Evolutionary conservation across 2,113 vertebrate genomes (phyloP), one percentile per base, ranked within the genome.

Genomic region (Turdus rufiventris): DNA sequence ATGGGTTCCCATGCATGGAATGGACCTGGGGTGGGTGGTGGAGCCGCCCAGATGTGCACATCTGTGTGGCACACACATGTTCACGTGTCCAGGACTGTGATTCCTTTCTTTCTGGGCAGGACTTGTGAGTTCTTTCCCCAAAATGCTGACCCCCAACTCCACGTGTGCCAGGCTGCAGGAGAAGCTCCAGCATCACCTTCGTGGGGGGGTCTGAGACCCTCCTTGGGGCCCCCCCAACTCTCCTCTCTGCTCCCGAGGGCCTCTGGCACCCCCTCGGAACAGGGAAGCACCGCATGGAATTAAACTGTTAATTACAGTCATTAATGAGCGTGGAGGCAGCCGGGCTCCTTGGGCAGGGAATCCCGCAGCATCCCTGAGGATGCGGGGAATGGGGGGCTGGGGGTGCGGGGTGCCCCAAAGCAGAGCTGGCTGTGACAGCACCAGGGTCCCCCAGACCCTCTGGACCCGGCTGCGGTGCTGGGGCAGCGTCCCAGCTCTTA

Each of bases 231-330:
- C 40, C 43, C 56, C n/a, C 73, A 58, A 16, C 7, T 29, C 61
- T 24, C 12, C 18, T 2, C 18, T 43, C 72, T 26, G 21, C 45
- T 68, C 45, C 72, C 14, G 18, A 60, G 45, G 54, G 48, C 23
- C 54, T 47, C 54, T 16, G 63, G 38, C 73, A 63, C 45, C 82
- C 16, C 28, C 40, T 10, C 0, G 1, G 65, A 48, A 45, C 65
- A 47, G 45, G 71, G 68, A 89, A 87, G 43, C 47, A 10, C 19
- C 2, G 21, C 42, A 6, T 15, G 28, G 73, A 78, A 89, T 86
- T 65, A 85, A 88, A 86, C 53, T 89, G 94, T 91, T 97, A 94
- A 97, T 97, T 95, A 86, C 72, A 72, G 3, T 70, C 95, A 56
- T 96, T 95, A 96, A 97, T 21, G 90, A 92, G 66, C 58, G 25